Conservation (phyloP, 2,888 invertebrate genomes). For the Melitaea athalia region DNA sequence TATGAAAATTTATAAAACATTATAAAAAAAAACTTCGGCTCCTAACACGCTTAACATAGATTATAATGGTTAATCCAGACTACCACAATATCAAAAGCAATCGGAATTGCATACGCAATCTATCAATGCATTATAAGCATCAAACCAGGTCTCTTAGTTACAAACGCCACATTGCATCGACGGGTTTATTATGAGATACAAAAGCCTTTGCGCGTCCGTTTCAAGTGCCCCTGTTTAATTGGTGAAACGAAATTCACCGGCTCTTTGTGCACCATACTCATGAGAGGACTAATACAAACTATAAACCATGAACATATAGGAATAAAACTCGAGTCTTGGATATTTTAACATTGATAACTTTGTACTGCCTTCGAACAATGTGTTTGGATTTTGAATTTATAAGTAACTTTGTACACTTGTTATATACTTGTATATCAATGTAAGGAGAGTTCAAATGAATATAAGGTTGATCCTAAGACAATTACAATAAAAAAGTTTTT, state of each 20-base stretch:
- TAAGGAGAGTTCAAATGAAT: neutral
- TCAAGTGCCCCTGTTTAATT: constrained; percentile 63
- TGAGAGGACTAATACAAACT: constrained; percentile 45
- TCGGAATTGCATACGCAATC: neutral
- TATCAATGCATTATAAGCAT: constrained; percentile 15
- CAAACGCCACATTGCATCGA: constrained; percentile 32
- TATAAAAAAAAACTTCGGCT: too few relatives aligned
- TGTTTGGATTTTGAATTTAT: constrained; percentile 14
- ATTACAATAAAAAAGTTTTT: neutral
- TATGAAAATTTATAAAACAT: too few relatives aligned
- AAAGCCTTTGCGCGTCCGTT: constrained; percentile 57
- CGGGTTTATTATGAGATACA: constrained; percentile 64
- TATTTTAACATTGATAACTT: constrained; percentile 33
- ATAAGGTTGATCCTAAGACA: neutral
- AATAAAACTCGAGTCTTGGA: constrained; percentile 36
- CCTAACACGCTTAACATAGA: neutral
- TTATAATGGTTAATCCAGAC: neutral
- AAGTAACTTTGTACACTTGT: neutral
- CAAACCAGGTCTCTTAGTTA: constrained; percentile 15
- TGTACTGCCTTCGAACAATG: constrained; percentile 17
- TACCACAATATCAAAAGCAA: neutral
- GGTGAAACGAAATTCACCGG: constrained; percentile 50
- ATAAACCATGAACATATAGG: constrained; percentile 39
- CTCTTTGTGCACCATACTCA: constrained; percentile 45
- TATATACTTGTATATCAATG: neutral